Percentiles rank a stretch among this genome's conserved stretches.
Evolutionary conservation across 2,797 vertebrate species (phyloP).

Genomic region (Lycodopsis pacificus): DNA sequence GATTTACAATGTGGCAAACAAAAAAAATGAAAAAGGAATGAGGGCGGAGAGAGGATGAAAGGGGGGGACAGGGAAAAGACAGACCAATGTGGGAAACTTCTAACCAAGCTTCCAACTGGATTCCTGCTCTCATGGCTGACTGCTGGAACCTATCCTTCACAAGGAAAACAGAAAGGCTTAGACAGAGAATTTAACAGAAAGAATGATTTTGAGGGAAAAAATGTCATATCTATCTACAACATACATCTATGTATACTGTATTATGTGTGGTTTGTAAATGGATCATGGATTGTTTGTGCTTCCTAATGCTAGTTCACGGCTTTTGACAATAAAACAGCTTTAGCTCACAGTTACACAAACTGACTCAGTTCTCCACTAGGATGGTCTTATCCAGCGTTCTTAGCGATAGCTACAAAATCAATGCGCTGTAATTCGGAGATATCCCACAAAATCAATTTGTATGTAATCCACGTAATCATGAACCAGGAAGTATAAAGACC

Average conservation of each 20-base stretch:
- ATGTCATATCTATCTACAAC: background rate
- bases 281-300: background rate
- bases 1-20: constrained; percentile 38
- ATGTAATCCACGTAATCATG: no score
- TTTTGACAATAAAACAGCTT: background rate
- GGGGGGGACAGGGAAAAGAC: constrained; percentile 13
- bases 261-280: background rate
- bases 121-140: constrained; percentile 24
- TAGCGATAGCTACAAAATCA: no score
- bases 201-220: background rate
- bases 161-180: constrained; percentile 12
- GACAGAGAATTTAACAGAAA: constrained; percentile 14
- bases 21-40: background rate
- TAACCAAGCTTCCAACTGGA: constrained; percentile 17
- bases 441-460: no score
- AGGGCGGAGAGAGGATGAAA: constrained; percentile 13
- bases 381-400: no score
- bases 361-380: background rate
- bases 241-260: background rate
- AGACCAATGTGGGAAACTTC: constrained; percentile 39
- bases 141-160: constrained; percentile 20
- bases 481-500: no score
- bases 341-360: background rate
- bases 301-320: background rate
- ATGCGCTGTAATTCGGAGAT: no score